Evolutionary conservation across 1,140 invertebrate genomes (phyloP).

Genomic region (Zeugodacus cucurbitae): DNA sequence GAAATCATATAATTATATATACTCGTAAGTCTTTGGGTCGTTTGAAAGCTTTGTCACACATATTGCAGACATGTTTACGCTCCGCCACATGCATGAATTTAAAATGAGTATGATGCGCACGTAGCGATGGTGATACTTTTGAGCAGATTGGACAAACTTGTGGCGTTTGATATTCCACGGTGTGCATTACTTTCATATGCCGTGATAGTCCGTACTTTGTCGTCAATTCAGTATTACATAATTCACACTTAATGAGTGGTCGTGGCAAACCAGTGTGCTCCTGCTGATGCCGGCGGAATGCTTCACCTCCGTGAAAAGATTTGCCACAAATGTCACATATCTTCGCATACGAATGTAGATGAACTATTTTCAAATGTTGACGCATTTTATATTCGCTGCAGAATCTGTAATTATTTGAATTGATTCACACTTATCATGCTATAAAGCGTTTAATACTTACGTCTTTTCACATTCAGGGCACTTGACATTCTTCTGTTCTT

Average conservation of each 20-base stretch:
- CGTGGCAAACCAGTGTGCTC: constrained; percentile 48
- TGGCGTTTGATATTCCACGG: constrained; percentile 55
- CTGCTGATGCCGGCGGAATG: constrained; percentile 54
- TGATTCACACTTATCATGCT: background rate
- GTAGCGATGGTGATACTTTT: constrained; percentile 54
- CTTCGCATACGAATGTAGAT: constrained; percentile 56
- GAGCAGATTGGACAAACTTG: constrained; percentile 55
- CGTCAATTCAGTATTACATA: constrained; percentile 55
- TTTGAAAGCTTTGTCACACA: constrained; percentile 63
- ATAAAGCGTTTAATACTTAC: constrained; percentile 8
- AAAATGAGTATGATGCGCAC: constrained; percentile 57
- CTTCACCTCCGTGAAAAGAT: constrained; percentile 51
- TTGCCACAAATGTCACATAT: constrained; percentile 63
- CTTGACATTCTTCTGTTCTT: constrained; percentile 23
- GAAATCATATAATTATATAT: background rate
- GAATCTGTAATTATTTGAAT: background rate
- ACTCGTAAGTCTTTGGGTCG: constrained; percentile 53
- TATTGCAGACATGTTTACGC: constrained; percentile 52
- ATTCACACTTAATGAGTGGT: constrained; percentile 51
- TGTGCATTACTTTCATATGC: constrained; percentile 61
- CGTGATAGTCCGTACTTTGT: constrained; percentile 57
- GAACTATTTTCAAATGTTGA: constrained; percentile 57
- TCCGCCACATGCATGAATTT: constrained; percentile 56
- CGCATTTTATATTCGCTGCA: constrained; percentile 53
- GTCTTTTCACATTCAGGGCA: constrained; percentile 39